Evolutionary conservation across 2,797 vertebrate genomes (phyloP), one percentile per base, ranked within the genome.

Genomic region (Gambusia yucatana): DNA sequence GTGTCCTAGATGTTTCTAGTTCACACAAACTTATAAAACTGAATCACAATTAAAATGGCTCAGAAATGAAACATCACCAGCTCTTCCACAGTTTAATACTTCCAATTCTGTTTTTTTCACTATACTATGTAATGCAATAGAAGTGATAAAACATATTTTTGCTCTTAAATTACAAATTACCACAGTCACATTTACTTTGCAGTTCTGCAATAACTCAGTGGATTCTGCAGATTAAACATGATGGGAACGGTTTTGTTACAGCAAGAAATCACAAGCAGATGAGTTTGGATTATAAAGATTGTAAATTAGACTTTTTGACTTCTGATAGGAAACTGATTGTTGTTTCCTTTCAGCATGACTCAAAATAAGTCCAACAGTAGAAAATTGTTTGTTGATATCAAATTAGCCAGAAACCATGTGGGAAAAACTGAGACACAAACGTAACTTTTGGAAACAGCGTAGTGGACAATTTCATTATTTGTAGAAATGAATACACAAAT

Each of bases 1-100:
- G 20, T 59, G 72, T 82, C 72, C 73, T 71, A 30, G 11, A 30
- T 43, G 46, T 72, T 44, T 33, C 65, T 72, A 82, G 52, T 69
- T 77, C 10, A 47, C 70, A 73, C 33, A 59, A 14, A 74, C 33
- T 4, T 20, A 46, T 9, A 46, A 77, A 55, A 46, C 10, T 25
- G 14, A 13, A n/a, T n/a, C 3, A 47, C 30, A 82, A 70, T 59
- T 70, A 59, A 74, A 69, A 73, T 17, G 25, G 5, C 7, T 11
- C 47, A 17, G 55, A n/a, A 44, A 72, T 11, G 17, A 55, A 77
- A 44, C 14, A 57, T 5, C 30, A 33, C 50, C 33, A 59, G 48
- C 22, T 36, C 41, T 10, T 67, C 48, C 22, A 22, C 43, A 65
- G 5, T 82, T 73, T 70, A 70, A 8, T 41, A 30, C 41, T 47